Percentiles rank a stretch among this genome's conserved stretches.
Conservation (phyloP, 1,140 invertebrate genomes). For the Palaemon carinicauda region DNA sequence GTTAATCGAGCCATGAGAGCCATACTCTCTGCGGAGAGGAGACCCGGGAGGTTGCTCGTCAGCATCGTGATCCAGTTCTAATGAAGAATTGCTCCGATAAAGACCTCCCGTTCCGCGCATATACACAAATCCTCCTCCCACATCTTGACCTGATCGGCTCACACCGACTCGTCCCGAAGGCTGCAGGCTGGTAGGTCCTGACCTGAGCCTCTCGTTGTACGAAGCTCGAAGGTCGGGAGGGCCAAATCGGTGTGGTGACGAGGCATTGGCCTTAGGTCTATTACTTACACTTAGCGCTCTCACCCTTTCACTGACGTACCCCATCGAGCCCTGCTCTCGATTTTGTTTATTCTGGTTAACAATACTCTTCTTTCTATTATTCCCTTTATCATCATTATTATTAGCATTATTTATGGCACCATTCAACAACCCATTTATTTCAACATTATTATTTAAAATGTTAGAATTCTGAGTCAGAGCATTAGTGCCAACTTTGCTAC, state of each 20-base stretch:
- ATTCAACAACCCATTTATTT: slow-evolving; percentile 38
- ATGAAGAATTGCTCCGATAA: slow-evolving; percentile 75
- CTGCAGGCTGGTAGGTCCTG: slow-evolving; percentile 33
- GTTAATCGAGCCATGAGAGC: slow-evolving; percentile 75
- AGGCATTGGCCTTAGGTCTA: neutral
- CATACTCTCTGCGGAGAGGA: slow-evolving; percentile 69
- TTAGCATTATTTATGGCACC: slow-evolving; percentile 15
- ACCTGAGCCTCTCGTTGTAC: slow-evolving; percentile 60
- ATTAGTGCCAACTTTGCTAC: neutral
- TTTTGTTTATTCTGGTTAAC: neutral
- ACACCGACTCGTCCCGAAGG: neutral
- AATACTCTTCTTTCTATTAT: slow-evolving; percentile 15
- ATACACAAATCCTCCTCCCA: slow-evolving; percentile 43
- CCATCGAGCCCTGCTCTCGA: slow-evolving; percentile 37
- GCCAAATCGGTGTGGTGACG: slow-evolving; percentile 55
- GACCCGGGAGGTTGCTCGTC: slow-evolving; percentile 54
- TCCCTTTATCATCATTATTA: slow-evolving; percentile 19
- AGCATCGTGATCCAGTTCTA: slow-evolving; percentile 72
- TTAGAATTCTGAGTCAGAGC: neutral
- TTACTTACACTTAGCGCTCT: slow-evolving; percentile 46
- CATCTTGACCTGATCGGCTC: slow-evolving; percentile 28
- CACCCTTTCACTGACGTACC: slow-evolving; percentile 50
- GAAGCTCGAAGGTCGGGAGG: slow-evolving; percentile 60
- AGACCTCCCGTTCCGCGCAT: slow-evolving; percentile 59
- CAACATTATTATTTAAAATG: slow-evolving; percentile 50